Evolutionary conservation across 2,888 invertebrate genomes (phyloP).

Genomic region (Tipula confusa): DNA sequence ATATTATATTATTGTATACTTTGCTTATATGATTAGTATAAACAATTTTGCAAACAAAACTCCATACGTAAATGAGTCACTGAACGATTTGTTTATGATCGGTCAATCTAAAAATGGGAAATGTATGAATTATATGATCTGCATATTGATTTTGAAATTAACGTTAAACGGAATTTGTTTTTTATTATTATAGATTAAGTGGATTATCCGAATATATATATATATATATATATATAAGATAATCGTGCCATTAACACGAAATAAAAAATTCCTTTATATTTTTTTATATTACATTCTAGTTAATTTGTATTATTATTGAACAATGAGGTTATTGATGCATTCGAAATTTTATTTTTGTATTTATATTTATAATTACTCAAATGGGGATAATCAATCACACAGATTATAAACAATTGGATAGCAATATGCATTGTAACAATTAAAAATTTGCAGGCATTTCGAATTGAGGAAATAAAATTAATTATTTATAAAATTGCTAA

Average conservation of each 20-base stretch:
- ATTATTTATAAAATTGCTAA: not conserved
- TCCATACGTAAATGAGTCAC: not conserved
- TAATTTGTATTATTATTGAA: not conserved
- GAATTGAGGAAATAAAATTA: not conserved
- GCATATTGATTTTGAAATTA: not conserved
- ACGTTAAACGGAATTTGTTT: not conserved
- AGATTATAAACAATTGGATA: not conserved
- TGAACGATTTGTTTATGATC: not conserved
- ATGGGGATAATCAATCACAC: not conserved
- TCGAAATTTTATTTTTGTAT: not conserved
- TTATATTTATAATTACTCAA: not conserved
- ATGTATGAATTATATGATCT: not conserved
- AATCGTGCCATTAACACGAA: too few relatives aligned
- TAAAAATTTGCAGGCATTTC: not conserved
- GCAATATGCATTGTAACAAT: not conserved
- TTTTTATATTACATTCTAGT: not conserved
- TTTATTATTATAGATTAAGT: too few relatives aligned
- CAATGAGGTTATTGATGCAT: not conserved
- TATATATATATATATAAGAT: too few relatives aligned
- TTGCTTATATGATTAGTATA: too few relatives aligned
- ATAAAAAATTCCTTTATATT: not conserved
- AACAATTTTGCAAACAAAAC: not conserved
- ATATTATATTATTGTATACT: too few relatives aligned
- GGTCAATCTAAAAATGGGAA: not conserved
- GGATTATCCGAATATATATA: not conserved